Percentiles rank a stretch among this genome's conserved stretches.
Evolutionary conservation across 2,888 invertebrate species (phyloP).

Genomic region (Scelioninae gen. 2): DNA sequence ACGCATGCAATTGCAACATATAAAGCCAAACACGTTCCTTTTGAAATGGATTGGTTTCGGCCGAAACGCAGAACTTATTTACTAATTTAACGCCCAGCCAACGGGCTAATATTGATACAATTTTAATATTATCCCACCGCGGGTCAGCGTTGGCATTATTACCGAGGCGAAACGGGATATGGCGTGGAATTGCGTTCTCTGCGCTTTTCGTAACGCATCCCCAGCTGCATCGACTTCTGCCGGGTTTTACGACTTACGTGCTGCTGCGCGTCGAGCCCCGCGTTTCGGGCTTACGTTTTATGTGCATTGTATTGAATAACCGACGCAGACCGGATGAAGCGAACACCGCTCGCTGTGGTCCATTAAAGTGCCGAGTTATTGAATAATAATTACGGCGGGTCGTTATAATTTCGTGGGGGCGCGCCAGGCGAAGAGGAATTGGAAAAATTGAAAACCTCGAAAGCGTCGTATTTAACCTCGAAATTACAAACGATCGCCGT

Average conservation of each 20-base stretch:
- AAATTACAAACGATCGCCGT: too few species aligned
- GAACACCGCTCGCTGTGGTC: conserved; percentile 40
- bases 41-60: too few species aligned
- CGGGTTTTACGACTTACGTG: conserved; percentile 66
- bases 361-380: conserved; percentile 37
- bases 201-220: conserved; percentile 46
- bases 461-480: too few species aligned
- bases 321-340: conserved; percentile 66
- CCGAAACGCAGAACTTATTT: too few species aligned
- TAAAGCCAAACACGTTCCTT: too few species aligned
- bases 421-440: too few species aligned
- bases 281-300: conserved; percentile 65
- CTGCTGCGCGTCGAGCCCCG: conserved; percentile 63
- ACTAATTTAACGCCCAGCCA: not conserved
- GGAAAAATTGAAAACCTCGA: too few species aligned
- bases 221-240: conserved; percentile 60
- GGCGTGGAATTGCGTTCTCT: conserved; percentile 20
- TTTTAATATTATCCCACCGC: not conserved
- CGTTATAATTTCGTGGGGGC: conserved; percentile 36
- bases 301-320: conserved; percentile 65
- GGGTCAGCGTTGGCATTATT: conserved; percentile 22
- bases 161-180: conserved; percentile 10
- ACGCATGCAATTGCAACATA: too few species aligned
- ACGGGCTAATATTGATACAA: conserved; percentile 2
- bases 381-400: conserved; percentile 33